Evolutionary conservation across 2,888 invertebrate species (phyloP).

Genomic region (Dichetophora obliterata): DNA sequence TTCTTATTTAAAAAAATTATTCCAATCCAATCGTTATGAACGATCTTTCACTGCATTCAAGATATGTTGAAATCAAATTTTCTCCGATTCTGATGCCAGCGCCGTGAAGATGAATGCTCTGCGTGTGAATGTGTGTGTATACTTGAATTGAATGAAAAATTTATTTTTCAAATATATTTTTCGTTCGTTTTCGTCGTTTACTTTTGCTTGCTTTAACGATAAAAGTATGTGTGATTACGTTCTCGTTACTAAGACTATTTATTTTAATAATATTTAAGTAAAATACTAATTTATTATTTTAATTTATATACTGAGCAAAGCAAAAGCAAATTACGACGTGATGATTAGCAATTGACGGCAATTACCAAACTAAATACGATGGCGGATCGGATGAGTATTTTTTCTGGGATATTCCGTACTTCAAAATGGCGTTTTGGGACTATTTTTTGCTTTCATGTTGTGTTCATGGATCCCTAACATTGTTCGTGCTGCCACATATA

Average conservation of each 20-base stretch:
- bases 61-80: slow-evolving; percentile 37
- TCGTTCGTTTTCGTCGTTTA: slow-evolving; percentile 45
- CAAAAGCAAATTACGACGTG: slow-evolving; percentile 54
- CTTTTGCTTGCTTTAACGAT: slow-evolving; percentile 48
- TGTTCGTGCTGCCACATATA: too few relatives aligned
- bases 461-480: too few relatives aligned
- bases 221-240: slow-evolving; percentile 51
- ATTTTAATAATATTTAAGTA: slow-evolving; percentile 52
- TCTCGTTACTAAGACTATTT: slow-evolving; percentile 54
- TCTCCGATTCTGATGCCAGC: slow-evolving; percentile 41
- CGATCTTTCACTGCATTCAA: background rate
- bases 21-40: background rate
- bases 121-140: slow-evolving; percentile 40
- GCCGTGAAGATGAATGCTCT: too few relatives aligned
- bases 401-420: background rate
- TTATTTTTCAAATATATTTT: slow-evolving; percentile 46
- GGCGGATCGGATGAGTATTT: slow-evolving; percentile 29
- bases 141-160: slow-evolving; percentile 47
- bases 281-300: slow-evolving; percentile 54
- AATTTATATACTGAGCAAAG: slow-evolving; percentile 62
- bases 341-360: slow-evolving; percentile 62
- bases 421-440: background rate
- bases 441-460: background rate
- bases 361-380: slow-evolving; percentile 58
- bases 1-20: background rate